Evolutionary conservation across 2,113 vertebrate species (phyloP).

Genomic region (Lota lota): DNA sequence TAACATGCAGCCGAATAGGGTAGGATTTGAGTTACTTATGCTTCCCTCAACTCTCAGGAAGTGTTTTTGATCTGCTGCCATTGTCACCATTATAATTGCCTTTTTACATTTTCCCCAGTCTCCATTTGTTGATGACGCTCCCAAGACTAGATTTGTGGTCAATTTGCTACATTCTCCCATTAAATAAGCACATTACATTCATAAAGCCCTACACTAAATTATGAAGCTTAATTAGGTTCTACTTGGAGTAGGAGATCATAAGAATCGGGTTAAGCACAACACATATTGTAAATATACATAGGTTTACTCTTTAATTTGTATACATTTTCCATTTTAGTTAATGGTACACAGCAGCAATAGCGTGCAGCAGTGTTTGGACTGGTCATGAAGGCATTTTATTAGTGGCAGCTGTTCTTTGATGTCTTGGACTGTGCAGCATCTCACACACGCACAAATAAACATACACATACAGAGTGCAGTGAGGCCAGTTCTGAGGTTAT

Average conservation of each 20-base stretch:
- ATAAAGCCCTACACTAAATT: constrained; percentile 17
- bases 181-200: constrained; percentile 12
- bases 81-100: too few relatives aligned
- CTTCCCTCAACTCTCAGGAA: constrained; percentile 14
- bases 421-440: not conserved
- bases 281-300: not conserved
- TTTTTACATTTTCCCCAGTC: too few relatives aligned
- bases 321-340: not conserved
- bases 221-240: constrained; percentile 20
- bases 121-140: too few relatives aligned
- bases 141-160: not conserved
- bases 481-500: constrained; percentile 71
- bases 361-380: not conserved
- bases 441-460: constrained; percentile 9
- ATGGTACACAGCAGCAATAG: constrained; percentile 1
- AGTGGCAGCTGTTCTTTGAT: constrained; percentile 5
- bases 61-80: not conserved
- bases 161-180: not conserved
- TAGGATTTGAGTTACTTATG: constrained; percentile 8
- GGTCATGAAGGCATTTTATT: not conserved
- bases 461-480: constrained; percentile 22
- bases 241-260: not conserved
- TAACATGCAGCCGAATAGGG: constrained; percentile 19
- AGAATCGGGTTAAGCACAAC: not conserved
- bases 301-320: not conserved